A percentile compares a stretch with the other conserved stretches of the same genome.
These are phyloP conservation scores for Colletes collaris DNA, from an alignment of 2,888 invertebrate species.

Conservation along the genomic window DNA sequence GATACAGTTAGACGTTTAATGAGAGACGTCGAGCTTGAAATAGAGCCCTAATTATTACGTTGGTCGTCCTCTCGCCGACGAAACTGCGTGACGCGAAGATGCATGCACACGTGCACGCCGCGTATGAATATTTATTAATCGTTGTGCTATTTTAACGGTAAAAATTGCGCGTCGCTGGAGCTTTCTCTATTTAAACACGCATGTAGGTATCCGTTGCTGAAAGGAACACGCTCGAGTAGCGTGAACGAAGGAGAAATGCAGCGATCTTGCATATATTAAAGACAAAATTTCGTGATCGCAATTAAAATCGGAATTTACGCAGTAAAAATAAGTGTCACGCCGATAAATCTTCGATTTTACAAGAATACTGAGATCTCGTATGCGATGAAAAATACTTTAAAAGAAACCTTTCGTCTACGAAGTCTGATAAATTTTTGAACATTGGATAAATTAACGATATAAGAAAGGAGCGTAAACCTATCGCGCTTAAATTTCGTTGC, in stretches of 20 bases:
- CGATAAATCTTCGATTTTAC: not conserved
- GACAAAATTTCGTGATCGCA: too few relatives aligned
- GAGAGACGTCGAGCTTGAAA: constrained; percentile 25
- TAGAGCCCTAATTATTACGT: constrained; percentile 21
- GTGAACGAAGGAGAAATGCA: constrained; percentile 22
- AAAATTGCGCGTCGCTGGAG: constrained; percentile 30
- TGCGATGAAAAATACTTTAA: not conserved
- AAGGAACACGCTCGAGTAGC: constrained; percentile 20
- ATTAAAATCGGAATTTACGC: too few relatives aligned
- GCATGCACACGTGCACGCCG: constrained; percentile 8
- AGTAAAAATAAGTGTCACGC: not conserved
- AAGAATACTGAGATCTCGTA: not conserved
- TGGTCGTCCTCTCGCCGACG: not conserved
- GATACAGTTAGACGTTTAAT: constrained; percentile 39
- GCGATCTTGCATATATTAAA: not conserved
- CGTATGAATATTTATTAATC: constrained; percentile 64
- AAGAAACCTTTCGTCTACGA: not conserved
- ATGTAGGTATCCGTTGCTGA: not conserved
- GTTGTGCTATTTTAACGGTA: constrained; percentile 53
- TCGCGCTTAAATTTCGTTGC: not conserved
- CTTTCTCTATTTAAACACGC: constrained; percentile 46
- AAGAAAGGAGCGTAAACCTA: not conserved
- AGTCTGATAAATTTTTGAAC: too few relatives aligned
- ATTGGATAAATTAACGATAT: too few relatives aligned
- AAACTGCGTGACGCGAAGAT: constrained; percentile 10